A percentile compares a stretch with the other conserved stretches of the same genome.
Evolutionary conservation across 2,113 vertebrate genomes (phyloP).

Genomic region (Xenopus borealis): DNA sequence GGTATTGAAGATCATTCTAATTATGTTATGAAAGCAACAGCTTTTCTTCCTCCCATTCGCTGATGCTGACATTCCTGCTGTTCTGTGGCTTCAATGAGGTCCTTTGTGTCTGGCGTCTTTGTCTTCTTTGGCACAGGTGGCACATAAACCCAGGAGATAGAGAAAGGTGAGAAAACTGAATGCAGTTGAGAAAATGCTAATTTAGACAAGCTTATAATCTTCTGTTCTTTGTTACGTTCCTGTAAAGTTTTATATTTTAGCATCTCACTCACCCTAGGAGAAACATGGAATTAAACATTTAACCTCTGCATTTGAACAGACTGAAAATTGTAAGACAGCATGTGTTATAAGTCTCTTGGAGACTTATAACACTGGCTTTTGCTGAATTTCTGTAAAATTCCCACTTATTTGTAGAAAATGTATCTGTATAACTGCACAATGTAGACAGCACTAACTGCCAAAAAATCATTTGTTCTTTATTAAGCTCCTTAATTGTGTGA

Average conservation of each 20-base stretch:
- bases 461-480: no score
- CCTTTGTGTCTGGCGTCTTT: conserved; percentile 30
- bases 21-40: conserved; percentile 36
- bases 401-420: no score
- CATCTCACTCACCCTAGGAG: no score
- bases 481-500: no score
- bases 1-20: conserved; percentile 36
- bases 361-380: no score
- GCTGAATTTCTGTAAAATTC: no score
- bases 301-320: no score
- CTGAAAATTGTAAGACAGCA: no score
- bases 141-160: conserved; percentile 20
- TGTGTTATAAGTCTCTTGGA: no score
- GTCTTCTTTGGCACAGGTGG: conserved; percentile 35
- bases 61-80: conserved; percentile 15
- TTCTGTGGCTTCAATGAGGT: conserved; percentile 23
- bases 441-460: no score
- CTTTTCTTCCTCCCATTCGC: conserved; percentile 31
- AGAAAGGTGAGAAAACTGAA: conserved; percentile 25
- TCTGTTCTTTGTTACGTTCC: background rate
- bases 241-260: background rate
- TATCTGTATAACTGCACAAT: no score
- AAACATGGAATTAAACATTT: no score
- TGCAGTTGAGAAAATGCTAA: conserved; percentile 6
- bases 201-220: background rate